Evolutionary conservation across 2,888 invertebrate genomes (phyloP).

Genomic region (Pelosia muscerda): DNA sequence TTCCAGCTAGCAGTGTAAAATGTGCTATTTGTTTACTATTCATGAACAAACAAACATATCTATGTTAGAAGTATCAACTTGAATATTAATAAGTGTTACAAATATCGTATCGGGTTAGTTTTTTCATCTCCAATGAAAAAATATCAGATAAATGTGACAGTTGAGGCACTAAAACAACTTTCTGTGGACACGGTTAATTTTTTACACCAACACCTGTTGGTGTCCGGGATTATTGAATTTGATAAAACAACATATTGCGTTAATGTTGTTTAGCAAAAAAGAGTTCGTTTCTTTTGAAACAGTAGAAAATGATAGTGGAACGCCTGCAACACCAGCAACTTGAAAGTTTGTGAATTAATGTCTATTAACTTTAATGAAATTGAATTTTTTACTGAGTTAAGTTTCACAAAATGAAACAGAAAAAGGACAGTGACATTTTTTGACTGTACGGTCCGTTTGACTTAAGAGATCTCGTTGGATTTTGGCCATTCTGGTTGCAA

Average conservation of each 20-base stretch:
- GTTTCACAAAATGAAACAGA: not conserved
- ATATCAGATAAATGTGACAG: conserved; percentile 80
- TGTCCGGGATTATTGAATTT: conserved; percentile 70
- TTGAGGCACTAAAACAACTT: conserved; percentile 76
- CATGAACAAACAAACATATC: conserved; percentile 50
- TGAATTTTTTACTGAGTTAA: conserved; percentile 22
- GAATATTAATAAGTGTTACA: conserved; percentile 53
- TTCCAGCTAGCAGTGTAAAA: too few species aligned
- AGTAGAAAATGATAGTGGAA: conserved; percentile 40
- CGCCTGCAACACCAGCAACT: conserved; percentile 29
- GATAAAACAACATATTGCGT: conserved; percentile 69
- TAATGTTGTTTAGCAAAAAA: conserved; percentile 52
- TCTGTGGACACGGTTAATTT: conserved; percentile 77
- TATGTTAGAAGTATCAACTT: conserved; percentile 3
- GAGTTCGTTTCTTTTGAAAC: conserved; percentile 43
- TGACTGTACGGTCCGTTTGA: not conserved
- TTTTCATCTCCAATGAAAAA: conserved; percentile 60
- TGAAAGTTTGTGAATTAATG: conserved; percentile 30
- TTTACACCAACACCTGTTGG: conserved; percentile 78
- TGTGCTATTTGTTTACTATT: conserved; percentile 23
- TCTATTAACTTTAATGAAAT: conserved; percentile 29
- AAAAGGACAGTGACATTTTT: not conserved
- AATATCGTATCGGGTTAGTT: conserved; percentile 59
- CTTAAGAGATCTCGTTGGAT: too few species aligned
- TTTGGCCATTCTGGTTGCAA: not conserved